phyloP scores from a whole-genome alignment of 2,888 invertebrate species.

The Oxytorus armatus region DNA sequence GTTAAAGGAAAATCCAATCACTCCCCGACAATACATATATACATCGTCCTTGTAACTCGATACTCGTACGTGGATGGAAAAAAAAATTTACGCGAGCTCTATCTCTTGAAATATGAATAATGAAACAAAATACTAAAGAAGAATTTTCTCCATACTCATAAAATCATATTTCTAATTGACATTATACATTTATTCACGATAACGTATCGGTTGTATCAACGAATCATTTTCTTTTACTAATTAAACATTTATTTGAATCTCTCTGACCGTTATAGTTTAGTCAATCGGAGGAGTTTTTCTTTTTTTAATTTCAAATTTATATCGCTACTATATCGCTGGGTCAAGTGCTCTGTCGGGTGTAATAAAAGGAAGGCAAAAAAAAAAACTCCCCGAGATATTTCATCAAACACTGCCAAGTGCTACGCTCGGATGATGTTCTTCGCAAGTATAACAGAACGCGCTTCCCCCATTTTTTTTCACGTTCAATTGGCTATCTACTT shows the following conservation, averaged over 20 bases:
- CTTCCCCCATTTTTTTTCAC: conserved; percentile 43
- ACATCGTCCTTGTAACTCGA: conserved; percentile 78
- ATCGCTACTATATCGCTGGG: background rate
- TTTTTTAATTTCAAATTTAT: background rate
- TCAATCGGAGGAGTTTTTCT: background rate
- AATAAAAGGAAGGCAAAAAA: conserved; percentile 11
- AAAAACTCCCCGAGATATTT: conserved; percentile 41
- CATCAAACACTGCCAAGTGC: conserved; percentile 40
- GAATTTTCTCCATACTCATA: background rate
- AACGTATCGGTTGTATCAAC: background rate
- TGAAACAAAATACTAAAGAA: background rate
- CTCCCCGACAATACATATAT: conserved; percentile 73
- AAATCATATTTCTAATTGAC: background rate
- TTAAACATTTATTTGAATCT: too few species aligned
- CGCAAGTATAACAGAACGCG: conserved; percentile 24
- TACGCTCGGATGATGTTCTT: conserved; percentile 23
- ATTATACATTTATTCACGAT: background rate
- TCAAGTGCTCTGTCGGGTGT: background rate
- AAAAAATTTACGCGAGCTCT: conserved; percentile 10
- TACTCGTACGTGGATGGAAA: conserved; percentile 68
- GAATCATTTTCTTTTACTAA: background rate
- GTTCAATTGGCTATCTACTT: conserved; percentile 48
- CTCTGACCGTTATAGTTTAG: background rate
- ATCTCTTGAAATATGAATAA: background rate
- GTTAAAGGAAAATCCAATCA: conserved; percentile 78